Evolutionary conservation across 2,113 vertebrate species (phyloP).

Genomic region (Antigone vipio): DNA sequence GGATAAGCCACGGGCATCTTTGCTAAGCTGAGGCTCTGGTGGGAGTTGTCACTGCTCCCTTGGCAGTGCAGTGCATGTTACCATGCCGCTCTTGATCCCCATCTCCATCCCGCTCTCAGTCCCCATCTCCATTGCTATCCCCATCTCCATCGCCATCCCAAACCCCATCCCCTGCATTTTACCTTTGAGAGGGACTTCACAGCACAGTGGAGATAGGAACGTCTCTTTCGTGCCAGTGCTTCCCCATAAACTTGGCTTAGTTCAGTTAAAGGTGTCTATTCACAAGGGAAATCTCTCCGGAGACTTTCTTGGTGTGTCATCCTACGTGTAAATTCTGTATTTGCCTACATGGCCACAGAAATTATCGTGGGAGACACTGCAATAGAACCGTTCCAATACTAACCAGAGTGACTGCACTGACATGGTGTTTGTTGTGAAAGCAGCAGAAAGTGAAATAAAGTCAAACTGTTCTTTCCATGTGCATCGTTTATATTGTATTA

Average conservation of each 20-base stretch:
- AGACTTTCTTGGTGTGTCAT: background rate
- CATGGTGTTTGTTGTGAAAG: background rate
- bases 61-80: background rate
- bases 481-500: background rate
- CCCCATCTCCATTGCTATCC: background rate
- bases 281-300: background rate
- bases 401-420: background rate
- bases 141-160: background rate
- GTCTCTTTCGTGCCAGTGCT: rapidly evolving
- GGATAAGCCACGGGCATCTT: background rate
- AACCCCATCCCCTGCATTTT: background rate
- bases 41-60: background rate
- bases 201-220: background rate
- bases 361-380: rapidly evolving
- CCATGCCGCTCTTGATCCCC: background rate
- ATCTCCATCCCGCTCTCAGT: no score
- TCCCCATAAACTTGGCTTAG: background rate
- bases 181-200: background rate
- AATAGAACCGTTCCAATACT: background rate
- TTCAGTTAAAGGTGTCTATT: background rate
- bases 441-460: background rate
- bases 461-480: background rate
- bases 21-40: background rate
- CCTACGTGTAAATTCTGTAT: rapidly evolving
- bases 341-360: background rate